Evolutionary conservation across 53 echinoderm and acorn worm genomes (phyloP).

Genomic region (Patiria pectinifera): DNA sequence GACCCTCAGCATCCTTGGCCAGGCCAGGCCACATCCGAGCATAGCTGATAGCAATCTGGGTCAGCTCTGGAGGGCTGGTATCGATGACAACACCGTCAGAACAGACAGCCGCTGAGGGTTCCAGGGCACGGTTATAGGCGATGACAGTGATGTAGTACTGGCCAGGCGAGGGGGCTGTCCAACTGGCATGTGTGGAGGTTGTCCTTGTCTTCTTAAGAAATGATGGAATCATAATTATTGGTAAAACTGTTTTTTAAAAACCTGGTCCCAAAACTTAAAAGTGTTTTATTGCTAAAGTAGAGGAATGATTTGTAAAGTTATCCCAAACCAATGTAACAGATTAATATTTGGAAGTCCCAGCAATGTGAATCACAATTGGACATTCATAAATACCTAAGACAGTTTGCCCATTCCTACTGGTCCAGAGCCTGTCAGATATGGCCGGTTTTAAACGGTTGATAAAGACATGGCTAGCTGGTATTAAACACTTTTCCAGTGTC

Average conservation of each 20-base stretch:
- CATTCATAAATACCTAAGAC: not conserved
- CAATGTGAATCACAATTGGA: no score
- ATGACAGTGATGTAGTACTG: conserved; percentile 47
- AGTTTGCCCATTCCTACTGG: not conserved
- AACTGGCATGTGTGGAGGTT: conserved; percentile 39
- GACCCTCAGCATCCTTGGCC: conserved; percentile 34
- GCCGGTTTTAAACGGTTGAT: no score
- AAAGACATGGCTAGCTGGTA: no score
- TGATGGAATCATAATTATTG: not conserved
- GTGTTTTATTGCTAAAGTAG: no score
- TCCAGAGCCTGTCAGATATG: no score
- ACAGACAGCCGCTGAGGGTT: conserved; percentile 50
- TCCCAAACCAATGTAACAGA: no score
- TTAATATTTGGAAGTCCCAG: no score
- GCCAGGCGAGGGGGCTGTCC: conserved; percentile 54
- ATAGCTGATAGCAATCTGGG: not conserved
- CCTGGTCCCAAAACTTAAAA: no score
- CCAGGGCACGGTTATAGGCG: conserved; percentile 56
- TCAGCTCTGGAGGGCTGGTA: conserved; percentile 4
- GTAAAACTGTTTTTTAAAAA: no score
- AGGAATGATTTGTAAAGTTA: not conserved
- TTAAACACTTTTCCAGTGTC: no score
- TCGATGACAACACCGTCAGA: conserved; percentile 61
- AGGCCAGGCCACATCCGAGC: conserved; percentile 40
- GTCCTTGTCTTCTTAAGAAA: conserved; percentile 36